A percentile compares a stretch with the other conserved stretches of the same genome.
These are phyloP conservation scores for Amphiura filiformis DNA, from an alignment of 35 echinoderm and acorn worm genomes.

Conservation along the genomic window DNA sequence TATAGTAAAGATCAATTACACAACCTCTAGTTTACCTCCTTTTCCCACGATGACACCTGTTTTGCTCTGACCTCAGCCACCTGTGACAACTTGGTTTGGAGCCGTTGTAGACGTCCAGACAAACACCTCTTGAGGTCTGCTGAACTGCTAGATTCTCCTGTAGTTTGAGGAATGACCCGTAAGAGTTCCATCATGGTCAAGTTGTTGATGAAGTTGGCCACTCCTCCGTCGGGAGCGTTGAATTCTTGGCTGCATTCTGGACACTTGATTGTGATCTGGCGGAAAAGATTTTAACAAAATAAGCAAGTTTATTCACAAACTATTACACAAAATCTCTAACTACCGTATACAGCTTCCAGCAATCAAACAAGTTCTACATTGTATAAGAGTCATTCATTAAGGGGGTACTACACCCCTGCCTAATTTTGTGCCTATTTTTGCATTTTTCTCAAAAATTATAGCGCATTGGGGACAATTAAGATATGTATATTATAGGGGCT, in stretches of 20 bases:
- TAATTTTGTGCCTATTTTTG: no score
- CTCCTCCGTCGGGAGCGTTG: neutral
- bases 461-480: no score
- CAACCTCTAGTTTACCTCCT: neutral
- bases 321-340: no score
- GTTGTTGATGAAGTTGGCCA: neutral
- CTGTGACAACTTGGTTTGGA: neutral
- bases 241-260: neutral
- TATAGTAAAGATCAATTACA: neutral
- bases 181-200: neutral
- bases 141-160: neutral
- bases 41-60: neutral
- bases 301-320: no score
- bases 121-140: neutral
- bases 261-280: neutral
- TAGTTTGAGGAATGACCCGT: neutral
- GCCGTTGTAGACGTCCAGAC: neutral
- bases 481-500: no score
- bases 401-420: no score
- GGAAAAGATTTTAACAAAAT: no score
- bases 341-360: no score
- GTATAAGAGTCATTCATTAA: no score
- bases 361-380: no score
- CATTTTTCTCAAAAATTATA: no score
- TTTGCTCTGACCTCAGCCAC: neutral